Base-by-base conservation (phyloP, 2,113 vertebrate species). In the Sapajus apella region DNA sequence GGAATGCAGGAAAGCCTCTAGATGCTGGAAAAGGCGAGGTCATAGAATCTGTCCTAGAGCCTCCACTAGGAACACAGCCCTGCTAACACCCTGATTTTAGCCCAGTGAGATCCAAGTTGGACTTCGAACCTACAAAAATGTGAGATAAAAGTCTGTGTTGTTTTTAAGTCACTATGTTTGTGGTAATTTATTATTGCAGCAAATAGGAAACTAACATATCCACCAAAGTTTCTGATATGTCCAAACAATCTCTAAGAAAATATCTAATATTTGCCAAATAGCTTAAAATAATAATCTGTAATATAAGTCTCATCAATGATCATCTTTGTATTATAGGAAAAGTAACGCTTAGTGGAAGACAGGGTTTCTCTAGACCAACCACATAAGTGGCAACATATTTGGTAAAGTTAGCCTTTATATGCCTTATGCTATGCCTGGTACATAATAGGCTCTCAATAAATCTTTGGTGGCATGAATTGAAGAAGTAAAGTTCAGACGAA, bases 171-270 rank as follows among this genome's bases (percentile, higher is more conserved):
- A 92, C 5, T 55, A 47, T 17, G 8, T 56, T 72, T n/a, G 3
- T 68, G 55, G 30, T 58, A 17, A 75, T 81, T 92, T 90, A 66
- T 95, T 95, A 93, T 2, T 45, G 72, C 6, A 93, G 20, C 66
- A 87, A 82, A 72, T 23, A 90, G 66, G 32, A 96, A 97, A 94
- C n/a, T 61, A 91, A 89, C 8, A 90, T 13, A 94, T 16, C 43
- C 50, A 96, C 8, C 30, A 37, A 90, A 72, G 75, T 55, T 70
- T 11, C 50, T 82, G 50, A 87, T 47, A 64, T 23, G 27, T 11
- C n/a, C 32, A 66, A 35, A 72, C 23, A 55, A 45, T 77, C 30
- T 93, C 93, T 85, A 86, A 25, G n/a, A 90, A 32, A 84, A 86
- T 61, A 16, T 9, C 35, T 47, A 90, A n/a, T 55, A 83, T 45